Evolutionary conservation across 2,888 invertebrate genomes (phyloP).

Genomic region (Ormyrus rosae): DNA sequence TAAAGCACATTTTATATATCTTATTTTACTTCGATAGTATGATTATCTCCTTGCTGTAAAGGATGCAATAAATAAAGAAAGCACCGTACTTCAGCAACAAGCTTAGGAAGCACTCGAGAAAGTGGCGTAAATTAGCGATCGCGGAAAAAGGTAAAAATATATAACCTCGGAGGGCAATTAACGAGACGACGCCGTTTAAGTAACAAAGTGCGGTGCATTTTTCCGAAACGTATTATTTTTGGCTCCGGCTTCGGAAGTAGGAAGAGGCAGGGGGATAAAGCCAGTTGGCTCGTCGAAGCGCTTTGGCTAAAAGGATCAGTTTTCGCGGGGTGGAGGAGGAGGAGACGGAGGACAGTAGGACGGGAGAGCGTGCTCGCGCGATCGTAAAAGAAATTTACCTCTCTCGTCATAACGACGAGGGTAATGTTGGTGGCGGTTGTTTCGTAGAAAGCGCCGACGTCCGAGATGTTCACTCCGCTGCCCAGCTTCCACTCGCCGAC

Average conservation of each 20-base stretch:
- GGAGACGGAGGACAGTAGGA: background rate
- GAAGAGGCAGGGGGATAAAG: background rate
- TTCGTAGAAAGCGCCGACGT: constrained; percentile 90
- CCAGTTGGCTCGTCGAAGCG: constrained; percentile 32
- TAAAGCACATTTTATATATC: too few species aligned
- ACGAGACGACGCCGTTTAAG: constrained; percentile 25
- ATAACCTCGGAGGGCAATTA: constrained; percentile 12
- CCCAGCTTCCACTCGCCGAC: constrained; percentile 89
- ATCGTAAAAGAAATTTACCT: constrained; percentile 78
- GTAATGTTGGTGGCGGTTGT: constrained; percentile 90
- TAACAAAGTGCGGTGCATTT: constrained; percentile 26
- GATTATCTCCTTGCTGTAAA: too few species aligned
- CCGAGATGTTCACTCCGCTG: constrained; percentile 87
- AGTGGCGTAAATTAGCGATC: too few species aligned
- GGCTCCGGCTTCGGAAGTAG: background rate
- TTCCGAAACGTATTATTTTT: constrained; percentile 45
- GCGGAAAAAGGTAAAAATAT: background rate
- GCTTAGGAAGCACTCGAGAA: too few species aligned
- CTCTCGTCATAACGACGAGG: constrained; percentile 91
- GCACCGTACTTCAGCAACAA: too few species aligned
- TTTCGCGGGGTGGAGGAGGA: background rate
- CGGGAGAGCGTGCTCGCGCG: background rate
- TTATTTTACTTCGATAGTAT: too few species aligned
- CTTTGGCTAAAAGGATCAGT: constrained; percentile 41
- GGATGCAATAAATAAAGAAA: too few species aligned